Base-by-base conservation (phyloP, 2,113 vertebrate species). In the Psilopsiagon aurifrons region DNA sequence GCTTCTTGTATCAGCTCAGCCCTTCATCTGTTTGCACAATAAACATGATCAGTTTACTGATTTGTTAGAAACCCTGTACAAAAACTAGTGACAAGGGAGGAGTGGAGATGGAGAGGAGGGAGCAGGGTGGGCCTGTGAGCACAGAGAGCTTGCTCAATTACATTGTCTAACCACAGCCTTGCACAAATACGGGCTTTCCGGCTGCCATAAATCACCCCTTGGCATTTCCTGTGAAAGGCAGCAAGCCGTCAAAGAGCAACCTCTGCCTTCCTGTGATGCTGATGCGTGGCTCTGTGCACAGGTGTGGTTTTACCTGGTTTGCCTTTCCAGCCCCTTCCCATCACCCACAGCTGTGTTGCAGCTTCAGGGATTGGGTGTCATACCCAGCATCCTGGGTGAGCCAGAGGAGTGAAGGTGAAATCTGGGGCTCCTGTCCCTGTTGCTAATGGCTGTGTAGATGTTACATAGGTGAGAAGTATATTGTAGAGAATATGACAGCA, bases 221-320 rank as follows among this genome's bases (percentile, higher is more conserved):
- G 5, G 57, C 11, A 0, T 85, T 85, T 39, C 2, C 0, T 13
- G 14, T 24, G 57, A 46, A 52, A 73, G 51, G 57, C 9, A 3
- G 51, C 60, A 71, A 79, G 46, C 47, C 37, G 44, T 35, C 41
- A 9, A 16, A 79, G 31, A 2, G 12, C 88, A 95, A 55, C 51
- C 49, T 78, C 28, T 8, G 12, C 41, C 62, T 67, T 29, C 27
- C 46, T 27, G n/a, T 35, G 57, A 39, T 2, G 7, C 29, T 1
- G 13, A 8, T 31, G 46, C 2, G 1, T 0, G 3, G 12, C 25
- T 54, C 14, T 12, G 39, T 0, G 0, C 0, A 0, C 41, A 60
- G 46, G 47, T 0, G 0, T 76, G 47, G 12, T 66, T 60, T 59
- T 29, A 49, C 51, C 19, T 8, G 1, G 5, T 51, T 81, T 73